phyloP scores from a whole-genome alignment of 2,888 invertebrate genomes.

The Phorcus lineatus region DNA sequence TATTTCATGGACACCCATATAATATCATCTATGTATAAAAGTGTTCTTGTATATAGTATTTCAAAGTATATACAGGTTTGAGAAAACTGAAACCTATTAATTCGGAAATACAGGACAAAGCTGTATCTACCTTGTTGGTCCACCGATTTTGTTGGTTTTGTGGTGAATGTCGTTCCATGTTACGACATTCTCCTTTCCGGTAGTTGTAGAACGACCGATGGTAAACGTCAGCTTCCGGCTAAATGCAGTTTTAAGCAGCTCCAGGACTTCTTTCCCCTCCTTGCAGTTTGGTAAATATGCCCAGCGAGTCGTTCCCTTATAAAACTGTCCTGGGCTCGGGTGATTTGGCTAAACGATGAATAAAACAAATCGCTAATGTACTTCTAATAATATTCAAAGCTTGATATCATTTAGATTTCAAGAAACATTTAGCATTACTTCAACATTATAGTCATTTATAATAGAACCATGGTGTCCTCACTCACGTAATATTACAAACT shows the following conservation, averaged over 20 bases:
- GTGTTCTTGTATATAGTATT: too few species aligned
- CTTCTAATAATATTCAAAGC: background rate
- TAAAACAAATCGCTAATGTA: background rate
- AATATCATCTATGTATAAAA: too few species aligned
- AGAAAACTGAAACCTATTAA: too few species aligned
- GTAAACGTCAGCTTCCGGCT: slow-evolving; percentile 59
- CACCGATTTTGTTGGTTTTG: slow-evolving; percentile 57
- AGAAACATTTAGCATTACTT: too few species aligned
- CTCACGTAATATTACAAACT: too few species aligned
- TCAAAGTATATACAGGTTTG: too few species aligned
- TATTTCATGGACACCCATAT: too few species aligned
- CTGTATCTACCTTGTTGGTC: slow-evolving; percentile 42
- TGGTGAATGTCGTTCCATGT: slow-evolving; percentile 67
- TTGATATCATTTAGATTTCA: too few species aligned
- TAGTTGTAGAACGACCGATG: slow-evolving; percentile 61
- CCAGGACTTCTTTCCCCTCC: slow-evolving; percentile 57
- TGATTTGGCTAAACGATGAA: slow-evolving; percentile 50
- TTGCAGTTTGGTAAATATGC: slow-evolving; percentile 65
- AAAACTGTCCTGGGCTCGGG: slow-evolving; percentile 61
- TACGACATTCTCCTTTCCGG: slow-evolving; percentile 59
- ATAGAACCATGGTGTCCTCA: too few species aligned
- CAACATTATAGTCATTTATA: too few species aligned
- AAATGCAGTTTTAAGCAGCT: slow-evolving; percentile 61
- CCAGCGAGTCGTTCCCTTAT: slow-evolving; percentile 53
- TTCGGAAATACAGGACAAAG: too few species aligned